These are phyloP conservation scores for Ochotona princeps DNA, from an alignment of 2,113 vertebrate genomes.

Conservation along the genomic window DNA sequence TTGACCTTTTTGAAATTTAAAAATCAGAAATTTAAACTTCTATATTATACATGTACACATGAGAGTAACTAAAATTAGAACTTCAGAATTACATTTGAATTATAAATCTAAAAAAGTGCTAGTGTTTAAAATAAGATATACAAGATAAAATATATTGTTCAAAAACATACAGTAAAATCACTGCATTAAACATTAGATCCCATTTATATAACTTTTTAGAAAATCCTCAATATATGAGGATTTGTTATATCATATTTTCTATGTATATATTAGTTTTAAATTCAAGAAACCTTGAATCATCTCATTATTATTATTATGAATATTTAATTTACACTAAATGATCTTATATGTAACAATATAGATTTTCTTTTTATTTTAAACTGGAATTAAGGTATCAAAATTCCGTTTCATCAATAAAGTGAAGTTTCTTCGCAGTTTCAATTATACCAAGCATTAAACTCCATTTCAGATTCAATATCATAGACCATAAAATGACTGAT, in stretches of 20 bases:
- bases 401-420: too few species aligned
- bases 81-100: not conserved
- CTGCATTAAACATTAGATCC: not conserved
- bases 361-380: too few species aligned
- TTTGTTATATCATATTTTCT: not conserved
- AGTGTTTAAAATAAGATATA: not conserved
- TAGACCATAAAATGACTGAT: too few species aligned
- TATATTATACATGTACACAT: too few species aligned
- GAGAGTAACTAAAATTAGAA: not conserved
- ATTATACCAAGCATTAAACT: too few species aligned
- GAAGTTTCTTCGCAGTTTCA: too few species aligned
- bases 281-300: not conserved
- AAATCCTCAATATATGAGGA: not conserved
- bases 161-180: not conserved
- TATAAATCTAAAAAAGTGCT: not conserved
- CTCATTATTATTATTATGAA: not conserved
- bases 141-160: not conserved
- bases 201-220: too few species aligned
- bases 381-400: too few species aligned
- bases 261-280: too few species aligned
- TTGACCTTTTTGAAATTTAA: slow-evolving; percentile 12
- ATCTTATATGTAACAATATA: not conserved
- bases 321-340: not conserved
- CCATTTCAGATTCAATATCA: not conserved
- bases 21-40: too few species aligned